phyloP scores from a whole-genome alignment of 1,140 invertebrate species.

The Physella acuta region DNA sequence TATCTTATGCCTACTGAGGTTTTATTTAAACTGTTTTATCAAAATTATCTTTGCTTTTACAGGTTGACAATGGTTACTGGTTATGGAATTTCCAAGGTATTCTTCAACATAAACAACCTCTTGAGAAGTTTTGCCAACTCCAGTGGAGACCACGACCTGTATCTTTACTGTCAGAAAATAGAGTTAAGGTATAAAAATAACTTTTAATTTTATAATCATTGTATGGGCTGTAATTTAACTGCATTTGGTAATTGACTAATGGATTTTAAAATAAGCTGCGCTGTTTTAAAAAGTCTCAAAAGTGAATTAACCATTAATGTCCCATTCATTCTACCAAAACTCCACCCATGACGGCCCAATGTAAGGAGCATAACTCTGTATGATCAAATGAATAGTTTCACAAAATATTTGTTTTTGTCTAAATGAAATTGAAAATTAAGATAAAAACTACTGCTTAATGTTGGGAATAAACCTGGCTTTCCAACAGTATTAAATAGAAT shows the following conservation, averaged over 20 bases:
- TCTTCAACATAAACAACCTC: constrained; percentile 76
- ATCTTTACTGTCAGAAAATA: constrained; percentile 74
- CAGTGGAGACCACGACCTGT: constrained; percentile 93
- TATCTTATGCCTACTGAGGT: neutral
- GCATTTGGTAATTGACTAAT: neutral
- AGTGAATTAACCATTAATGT: no score
- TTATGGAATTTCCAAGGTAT: constrained; percentile 96
- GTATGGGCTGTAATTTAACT: neutral
- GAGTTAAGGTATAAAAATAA: constrained; percentile 59
- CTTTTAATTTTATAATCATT: neutral
- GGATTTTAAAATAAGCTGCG: neutral
- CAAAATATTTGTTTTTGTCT: no score
- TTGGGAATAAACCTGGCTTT: no score
- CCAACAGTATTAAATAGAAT: no score
- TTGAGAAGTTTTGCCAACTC: constrained; percentile 92
- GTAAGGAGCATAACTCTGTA: no score
- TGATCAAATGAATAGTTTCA: no score
- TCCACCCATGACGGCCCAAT: no score
- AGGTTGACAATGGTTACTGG: constrained; percentile 91
- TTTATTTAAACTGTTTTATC: neutral
- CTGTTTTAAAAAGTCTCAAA: no score
- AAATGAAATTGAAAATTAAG: no score
- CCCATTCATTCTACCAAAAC: no score
- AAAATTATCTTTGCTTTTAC: constrained; percentile 30
- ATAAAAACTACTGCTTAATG: no score